phyloP scores from a whole-genome alignment of 53 echinoderm and acorn worm genomes.

The Arbacia lixula region DNA sequence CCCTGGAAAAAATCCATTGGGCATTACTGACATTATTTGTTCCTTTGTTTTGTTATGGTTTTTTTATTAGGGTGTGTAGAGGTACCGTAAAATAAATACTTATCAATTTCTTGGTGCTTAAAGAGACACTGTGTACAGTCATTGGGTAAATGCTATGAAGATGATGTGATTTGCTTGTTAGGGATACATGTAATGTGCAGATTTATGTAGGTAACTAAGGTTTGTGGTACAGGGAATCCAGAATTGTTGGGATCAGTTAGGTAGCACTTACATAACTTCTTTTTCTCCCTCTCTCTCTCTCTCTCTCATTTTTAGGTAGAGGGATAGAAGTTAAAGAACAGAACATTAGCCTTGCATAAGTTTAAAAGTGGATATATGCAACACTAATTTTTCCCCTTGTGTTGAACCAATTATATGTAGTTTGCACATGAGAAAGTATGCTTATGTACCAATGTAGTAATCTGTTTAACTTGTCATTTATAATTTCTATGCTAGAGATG shows the following conservation, averaged over 20 bases:
- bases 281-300: constrained; percentile 1
- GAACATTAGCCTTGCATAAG: constrained; percentile 3
- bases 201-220: constrained; percentile 6
- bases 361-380: constrained; percentile 1
- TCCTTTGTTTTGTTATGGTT: constrained; percentile 7
- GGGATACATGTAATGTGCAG: constrained; percentile 4
- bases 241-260: constrained; percentile 4
- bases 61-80: no score
- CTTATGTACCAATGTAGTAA: constrained; percentile 3
- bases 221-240: constrained; percentile 6
- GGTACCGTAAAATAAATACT: no score
- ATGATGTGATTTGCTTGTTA: constrained; percentile 1
- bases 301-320: constrained; percentile 2
- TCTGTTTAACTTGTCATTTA: constrained; percentile 7
- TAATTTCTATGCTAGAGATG: not conserved
- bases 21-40: constrained; percentile 11
- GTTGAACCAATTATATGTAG: constrained; percentile 7
- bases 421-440: not conserved
- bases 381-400: constrained; percentile 8
- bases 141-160: no score
- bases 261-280: constrained; percentile 3
- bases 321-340: constrained; percentile 7
- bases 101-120: no score
- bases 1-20: constrained; percentile 8
- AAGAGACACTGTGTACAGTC: no score